These are phyloP conservation scores for Rhinolophus sinicus DNA, from an alignment of 2,113 vertebrate genomes.

Conservation along the genomic window DNA sequence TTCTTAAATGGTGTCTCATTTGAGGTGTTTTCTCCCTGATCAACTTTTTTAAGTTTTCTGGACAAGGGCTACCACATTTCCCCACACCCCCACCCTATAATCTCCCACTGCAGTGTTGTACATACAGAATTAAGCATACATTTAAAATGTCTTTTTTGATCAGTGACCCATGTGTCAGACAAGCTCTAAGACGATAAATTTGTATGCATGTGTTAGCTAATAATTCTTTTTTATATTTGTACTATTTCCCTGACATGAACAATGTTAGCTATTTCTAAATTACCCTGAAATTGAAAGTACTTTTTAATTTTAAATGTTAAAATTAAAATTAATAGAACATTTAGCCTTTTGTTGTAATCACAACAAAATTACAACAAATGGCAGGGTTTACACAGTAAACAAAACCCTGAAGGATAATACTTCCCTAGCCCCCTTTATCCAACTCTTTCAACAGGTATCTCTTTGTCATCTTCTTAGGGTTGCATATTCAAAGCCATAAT, in stretches of 20 bases:
- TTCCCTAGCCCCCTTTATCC: neutral
- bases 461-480: slow-evolving; percentile 19
- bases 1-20: neutral
- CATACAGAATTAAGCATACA: neutral
- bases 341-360: neutral
- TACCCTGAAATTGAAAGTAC: neutral
- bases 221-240: neutral
- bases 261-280: neutral
- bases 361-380: neutral
- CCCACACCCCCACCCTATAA: too few species aligned
- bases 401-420: neutral
- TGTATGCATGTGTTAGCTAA: neutral
- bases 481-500: neutral
- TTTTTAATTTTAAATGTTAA: slow-evolving; percentile 12
- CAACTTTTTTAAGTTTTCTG: neutral
- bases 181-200: neutral
- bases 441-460: neutral
- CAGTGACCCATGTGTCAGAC: neutral
- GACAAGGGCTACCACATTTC: neutral
- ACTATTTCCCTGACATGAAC: neutral
- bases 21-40: neutral
- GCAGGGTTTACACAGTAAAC: neutral
- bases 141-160: neutral
- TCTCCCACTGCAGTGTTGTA: neutral
- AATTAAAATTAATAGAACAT: slow-evolving; percentile 40